These are phyloP conservation scores for Rhaphigaster nebulosa DNA, from an alignment of 2,888 invertebrate genomes.

Conservation along the genomic window DNA sequence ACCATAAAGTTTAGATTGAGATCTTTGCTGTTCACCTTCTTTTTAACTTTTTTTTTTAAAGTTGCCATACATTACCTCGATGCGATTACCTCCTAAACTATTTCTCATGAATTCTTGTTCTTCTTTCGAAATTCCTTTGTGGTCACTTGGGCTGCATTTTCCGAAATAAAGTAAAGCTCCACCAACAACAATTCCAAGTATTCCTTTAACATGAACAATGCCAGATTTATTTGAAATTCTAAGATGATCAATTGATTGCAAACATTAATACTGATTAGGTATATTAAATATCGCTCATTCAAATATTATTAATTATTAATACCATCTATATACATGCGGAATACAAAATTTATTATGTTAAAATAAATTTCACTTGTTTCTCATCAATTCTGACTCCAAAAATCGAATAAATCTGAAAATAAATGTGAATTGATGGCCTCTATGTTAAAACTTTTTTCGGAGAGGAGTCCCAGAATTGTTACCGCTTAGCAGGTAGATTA, in stretches of 20 bases:
- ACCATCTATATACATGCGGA: too few relatives aligned
- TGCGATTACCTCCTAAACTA: neutral
- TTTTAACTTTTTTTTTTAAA: neutral
- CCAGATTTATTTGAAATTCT: neutral
- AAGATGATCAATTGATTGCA: neutral
- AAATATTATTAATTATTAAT: neutral
- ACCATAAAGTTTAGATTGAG: too few relatives aligned
- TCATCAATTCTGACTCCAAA: too few relatives aligned
- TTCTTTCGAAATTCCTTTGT: neutral
- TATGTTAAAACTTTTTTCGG: too few relatives aligned
- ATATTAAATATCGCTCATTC: neutral
- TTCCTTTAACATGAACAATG: neutral
- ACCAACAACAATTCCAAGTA: constrained; percentile 14
- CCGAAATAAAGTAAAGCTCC: neutral
- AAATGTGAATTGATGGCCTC: too few relatives aligned
- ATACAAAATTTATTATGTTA: too few relatives aligned
- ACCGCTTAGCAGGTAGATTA: too few relatives aligned
- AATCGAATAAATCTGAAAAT: too few relatives aligned
- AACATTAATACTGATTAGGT: neutral
- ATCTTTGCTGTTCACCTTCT: too few relatives aligned
- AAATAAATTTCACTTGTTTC: too few relatives aligned
- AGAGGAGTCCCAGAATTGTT: too few relatives aligned
- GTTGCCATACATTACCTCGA: neutral
- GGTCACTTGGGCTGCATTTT: neutral
- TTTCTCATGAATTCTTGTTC: constrained; percentile 8